Conservation (phyloP, 2,888 invertebrate species). For the Xestobium rufovillosum region DNA sequence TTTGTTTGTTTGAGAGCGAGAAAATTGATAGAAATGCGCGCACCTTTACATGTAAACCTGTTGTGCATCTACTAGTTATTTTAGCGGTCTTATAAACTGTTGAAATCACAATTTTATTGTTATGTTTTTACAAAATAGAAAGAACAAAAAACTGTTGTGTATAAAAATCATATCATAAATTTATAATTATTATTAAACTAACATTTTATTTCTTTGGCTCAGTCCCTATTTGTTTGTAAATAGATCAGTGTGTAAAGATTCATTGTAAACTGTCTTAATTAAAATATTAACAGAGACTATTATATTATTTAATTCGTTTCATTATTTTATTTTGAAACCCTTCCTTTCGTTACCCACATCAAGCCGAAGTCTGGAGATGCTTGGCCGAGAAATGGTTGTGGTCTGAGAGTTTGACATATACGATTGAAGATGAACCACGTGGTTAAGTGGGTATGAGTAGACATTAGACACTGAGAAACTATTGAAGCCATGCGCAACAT, state of each 20-base stretch:
- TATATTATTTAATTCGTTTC: slow-evolving; percentile 23
- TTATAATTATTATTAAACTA: slow-evolving; percentile 36
- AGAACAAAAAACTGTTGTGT: slow-evolving; percentile 22
- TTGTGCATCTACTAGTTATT: slow-evolving; percentile 24
- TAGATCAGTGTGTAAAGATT: slow-evolving; percentile 47
- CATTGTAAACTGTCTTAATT: slow-evolving; percentile 47
- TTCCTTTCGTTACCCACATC: no score
- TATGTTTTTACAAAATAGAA: slow-evolving; percentile 1
- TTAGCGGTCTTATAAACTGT: slow-evolving; percentile 20
- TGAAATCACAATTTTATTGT: slow-evolving; percentile 1
- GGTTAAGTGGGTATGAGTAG: no score
- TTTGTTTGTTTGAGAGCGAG: slow-evolving; percentile 10
- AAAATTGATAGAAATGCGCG: slow-evolving; percentile 26
- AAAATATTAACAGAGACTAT: slow-evolving; percentile 45
- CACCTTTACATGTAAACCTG: slow-evolving; percentile 33
- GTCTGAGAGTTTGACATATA: no score
- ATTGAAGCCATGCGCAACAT: no score
- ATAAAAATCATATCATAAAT: slow-evolving; percentile 42
- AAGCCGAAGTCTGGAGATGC: no score
- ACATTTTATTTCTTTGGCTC: slow-evolving; percentile 37
- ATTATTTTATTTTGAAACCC: no score
- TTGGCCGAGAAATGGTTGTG: no score
- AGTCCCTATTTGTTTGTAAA: slow-evolving; percentile 43
- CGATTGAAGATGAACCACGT: no score
- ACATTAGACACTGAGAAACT: no score